A percentile compares a stretch with the other conserved stretches of the same genome.
These are phyloP conservation scores for Melanotaenia boesemani DNA, from an alignment of 2,797 vertebrate species.

Conservation along the genomic window DNA sequence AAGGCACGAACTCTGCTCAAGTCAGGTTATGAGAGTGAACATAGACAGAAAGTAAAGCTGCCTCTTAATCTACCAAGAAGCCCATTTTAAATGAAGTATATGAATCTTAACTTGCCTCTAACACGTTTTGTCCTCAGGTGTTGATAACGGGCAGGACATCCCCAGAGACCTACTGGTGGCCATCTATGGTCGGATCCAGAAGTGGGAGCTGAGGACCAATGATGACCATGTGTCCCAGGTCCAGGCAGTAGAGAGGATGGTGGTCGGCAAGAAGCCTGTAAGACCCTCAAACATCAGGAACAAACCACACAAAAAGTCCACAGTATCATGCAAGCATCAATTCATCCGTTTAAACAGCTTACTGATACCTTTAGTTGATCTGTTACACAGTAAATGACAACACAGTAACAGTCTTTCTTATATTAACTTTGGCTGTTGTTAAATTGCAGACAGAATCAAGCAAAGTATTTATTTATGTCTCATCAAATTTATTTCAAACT, in stretches of 20 bases:
- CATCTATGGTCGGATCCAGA: constrained; percentile 95
- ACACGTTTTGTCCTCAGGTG: constrained; percentile 76
- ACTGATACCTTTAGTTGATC: too few species aligned
- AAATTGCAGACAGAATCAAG: too few species aligned
- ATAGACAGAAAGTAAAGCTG: not conserved
- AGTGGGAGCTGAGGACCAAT: constrained; percentile 93
- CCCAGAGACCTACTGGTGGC: constrained; percentile 92
- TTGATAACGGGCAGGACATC: constrained; percentile 93
- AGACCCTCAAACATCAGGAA: constrained; percentile 46
- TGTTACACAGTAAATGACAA: too few species aligned
- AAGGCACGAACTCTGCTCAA: too few species aligned
- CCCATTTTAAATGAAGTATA: too few species aligned
- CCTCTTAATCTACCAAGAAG: not conserved
- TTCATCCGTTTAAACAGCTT: too few species aligned
- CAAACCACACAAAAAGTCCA: not conserved
- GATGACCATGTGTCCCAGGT: constrained; percentile 98
- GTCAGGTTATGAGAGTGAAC: not conserved
- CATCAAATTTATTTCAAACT: too few species aligned
- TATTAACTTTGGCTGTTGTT: too few species aligned
- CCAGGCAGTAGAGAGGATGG: constrained; percentile 94
- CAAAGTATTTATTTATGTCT: too few species aligned
- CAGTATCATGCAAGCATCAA: too few species aligned
- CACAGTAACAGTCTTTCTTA: too few species aligned
- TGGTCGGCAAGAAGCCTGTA: constrained; percentile 97
- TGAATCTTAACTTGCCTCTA: not conserved